These are phyloP conservation scores for Punctoribates punctum DNA, from an alignment of 2,888 invertebrate genomes.

Conservation along the genomic window DNA sequence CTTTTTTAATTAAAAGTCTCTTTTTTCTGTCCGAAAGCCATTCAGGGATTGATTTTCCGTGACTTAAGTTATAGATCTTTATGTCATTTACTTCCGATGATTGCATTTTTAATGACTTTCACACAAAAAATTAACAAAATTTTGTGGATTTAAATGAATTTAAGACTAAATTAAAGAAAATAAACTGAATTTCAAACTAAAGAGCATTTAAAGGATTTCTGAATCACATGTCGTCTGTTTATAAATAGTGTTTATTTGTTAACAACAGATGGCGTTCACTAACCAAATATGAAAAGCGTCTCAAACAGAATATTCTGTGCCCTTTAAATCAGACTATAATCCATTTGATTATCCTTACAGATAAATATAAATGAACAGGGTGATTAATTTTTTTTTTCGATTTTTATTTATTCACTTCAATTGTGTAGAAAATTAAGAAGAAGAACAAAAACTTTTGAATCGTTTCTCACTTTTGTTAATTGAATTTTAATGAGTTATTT, in stretches of 20 bases:
- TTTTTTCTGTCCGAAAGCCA: slow-evolving; percentile 82
- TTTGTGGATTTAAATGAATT: not conserved
- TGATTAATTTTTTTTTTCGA: no score
- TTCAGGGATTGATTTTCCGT: slow-evolving; percentile 95
- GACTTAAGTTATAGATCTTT: slow-evolving; percentile 95
- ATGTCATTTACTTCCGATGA: slow-evolving; percentile 89
- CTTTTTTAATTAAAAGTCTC: slow-evolving; percentile 74
- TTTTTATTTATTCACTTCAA: no score
- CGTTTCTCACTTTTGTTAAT: no score
- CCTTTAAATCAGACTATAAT: not conserved
- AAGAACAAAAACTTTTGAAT: no score
- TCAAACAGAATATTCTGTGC: not conserved
- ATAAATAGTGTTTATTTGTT: not conserved
- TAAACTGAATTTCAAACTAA: not conserved
- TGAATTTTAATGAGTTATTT: no score
- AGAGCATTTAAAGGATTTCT: not conserved
- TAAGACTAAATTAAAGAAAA: not conserved
- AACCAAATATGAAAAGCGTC: no score
- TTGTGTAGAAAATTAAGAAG: no score
- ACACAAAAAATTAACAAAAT: not conserved
- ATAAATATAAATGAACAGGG: no score
- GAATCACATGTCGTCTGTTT: slow-evolving; percentile 14
- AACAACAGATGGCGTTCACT: slow-evolving; percentile 15
- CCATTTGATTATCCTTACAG: no score
- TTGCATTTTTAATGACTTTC: slow-evolving; percentile 64